Evolutionary conservation across 2,888 invertebrate species (phyloP).

Genomic region (Agonum fuliginosum): DNA sequence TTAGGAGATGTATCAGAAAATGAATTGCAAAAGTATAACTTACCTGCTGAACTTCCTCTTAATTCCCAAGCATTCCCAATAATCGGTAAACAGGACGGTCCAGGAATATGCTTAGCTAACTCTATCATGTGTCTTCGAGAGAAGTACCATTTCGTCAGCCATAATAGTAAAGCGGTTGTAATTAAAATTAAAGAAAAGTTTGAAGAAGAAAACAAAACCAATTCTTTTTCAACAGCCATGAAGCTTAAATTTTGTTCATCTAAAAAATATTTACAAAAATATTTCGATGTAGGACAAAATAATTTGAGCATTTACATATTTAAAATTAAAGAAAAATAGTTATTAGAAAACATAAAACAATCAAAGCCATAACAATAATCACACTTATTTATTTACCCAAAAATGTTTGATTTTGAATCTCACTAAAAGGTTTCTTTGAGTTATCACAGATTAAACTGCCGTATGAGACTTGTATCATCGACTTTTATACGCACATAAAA

Average conservation of each 20-base stretch:
- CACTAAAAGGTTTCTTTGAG: background rate
- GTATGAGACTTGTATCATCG: background rate
- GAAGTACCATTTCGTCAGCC: constrained; percentile 12
- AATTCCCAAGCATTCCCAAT: constrained; percentile 61
- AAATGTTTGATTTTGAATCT: background rate
- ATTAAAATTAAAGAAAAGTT: constrained; percentile 18
- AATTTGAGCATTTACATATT: too few relatives aligned
- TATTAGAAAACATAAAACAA: too few relatives aligned
- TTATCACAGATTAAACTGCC: background rate
- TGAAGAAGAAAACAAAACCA: background rate
- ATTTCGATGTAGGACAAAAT: too few relatives aligned
- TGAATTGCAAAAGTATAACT: background rate
- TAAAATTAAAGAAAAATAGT: too few relatives aligned
- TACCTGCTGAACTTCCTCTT: constrained; percentile 6
- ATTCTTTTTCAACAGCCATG: constrained; percentile 30
- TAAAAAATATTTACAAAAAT: too few relatives aligned
- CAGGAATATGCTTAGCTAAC: constrained; percentile 65
- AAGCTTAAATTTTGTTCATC: too few relatives aligned
- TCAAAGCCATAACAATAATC: too few relatives aligned
- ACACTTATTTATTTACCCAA: too few relatives aligned
- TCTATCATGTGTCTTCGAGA: constrained; percentile 18
- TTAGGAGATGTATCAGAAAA: too few relatives aligned
- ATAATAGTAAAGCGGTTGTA: constrained; percentile 22
- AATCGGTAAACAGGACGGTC: constrained; percentile 63
- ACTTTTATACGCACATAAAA: background rate